Evolutionary conservation across 2,113 vertebrate genomes (phyloP).

Genomic region (Bagarius yarrelli): DNA sequence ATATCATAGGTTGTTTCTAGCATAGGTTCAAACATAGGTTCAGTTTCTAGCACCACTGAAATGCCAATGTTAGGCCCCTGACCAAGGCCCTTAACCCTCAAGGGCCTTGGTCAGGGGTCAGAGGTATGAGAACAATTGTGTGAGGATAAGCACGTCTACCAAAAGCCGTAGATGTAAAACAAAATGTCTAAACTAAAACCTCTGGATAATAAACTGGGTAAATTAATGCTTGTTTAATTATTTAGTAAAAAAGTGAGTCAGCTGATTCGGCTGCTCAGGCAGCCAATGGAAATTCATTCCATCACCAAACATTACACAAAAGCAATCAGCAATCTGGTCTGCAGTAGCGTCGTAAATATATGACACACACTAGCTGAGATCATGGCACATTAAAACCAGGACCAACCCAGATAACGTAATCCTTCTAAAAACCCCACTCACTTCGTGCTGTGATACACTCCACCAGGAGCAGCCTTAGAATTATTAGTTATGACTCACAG

Average conservation of each 20-base stretch:
- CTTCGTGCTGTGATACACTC: neutral
- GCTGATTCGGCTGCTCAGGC: neutral
- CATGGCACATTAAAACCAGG: constrained; percentile 13
- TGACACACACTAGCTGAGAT: neutral
- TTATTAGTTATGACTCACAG: constrained; percentile 23
- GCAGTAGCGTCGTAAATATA: neutral
- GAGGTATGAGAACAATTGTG: too few relatives aligned
- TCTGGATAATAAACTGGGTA: neutral
- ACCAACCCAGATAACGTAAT: constrained; percentile 12
- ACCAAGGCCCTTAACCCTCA: too few relatives aligned
- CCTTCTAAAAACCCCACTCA: neutral
- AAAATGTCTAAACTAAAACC: neutral
- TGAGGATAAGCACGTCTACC: too few relatives aligned
- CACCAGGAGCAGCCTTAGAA: neutral
- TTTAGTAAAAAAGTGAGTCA: neutral
- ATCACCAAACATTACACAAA: neutral
- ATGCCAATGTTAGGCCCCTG: too few relatives aligned
- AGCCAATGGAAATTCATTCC: neutral
- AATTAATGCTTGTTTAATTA: neutral
- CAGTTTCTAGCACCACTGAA: too few relatives aligned
- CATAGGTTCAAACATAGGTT: too few relatives aligned
- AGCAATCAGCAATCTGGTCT: neutral
- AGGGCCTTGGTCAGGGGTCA: too few relatives aligned
- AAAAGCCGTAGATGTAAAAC: too few relatives aligned
- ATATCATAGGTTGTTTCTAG: too few relatives aligned